These are phyloP conservation scores for Albula glossodonta DNA, from an alignment of 2,113 vertebrate genomes.

Conservation along the genomic window DNA sequence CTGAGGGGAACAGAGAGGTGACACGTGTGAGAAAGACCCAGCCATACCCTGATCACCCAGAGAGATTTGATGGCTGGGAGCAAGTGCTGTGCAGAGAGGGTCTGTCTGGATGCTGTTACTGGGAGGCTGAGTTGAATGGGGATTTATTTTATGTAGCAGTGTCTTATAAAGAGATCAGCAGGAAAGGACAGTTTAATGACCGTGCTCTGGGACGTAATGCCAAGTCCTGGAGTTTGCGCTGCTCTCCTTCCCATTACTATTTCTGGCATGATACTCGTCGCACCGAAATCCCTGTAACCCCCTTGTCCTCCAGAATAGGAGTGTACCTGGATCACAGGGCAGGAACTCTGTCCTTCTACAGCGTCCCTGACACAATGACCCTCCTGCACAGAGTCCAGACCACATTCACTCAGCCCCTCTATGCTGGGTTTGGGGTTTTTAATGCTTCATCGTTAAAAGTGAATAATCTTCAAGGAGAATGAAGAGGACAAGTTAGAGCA, in stretches of 20 bases:
- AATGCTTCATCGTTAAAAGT: no score
- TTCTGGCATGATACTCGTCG: not conserved
- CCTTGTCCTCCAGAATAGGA: constrained; percentile 28
- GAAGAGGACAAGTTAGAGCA: no score
- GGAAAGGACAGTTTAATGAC: not conserved
- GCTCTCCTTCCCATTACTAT: not conserved
- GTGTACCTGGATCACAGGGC: constrained; percentile 39
- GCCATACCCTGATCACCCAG: no score
- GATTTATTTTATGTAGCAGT: not conserved
- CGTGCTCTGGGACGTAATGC: not conserved
- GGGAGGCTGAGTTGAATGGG: not conserved
- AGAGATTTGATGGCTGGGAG: no score
- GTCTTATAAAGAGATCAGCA: not conserved
- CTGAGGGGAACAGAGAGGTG: no score
- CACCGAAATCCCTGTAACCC: not conserved
- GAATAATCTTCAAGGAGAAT: no score
- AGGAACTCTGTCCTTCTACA: constrained; percentile 45
- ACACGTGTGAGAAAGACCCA: no score
- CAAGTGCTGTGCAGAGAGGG: no score
- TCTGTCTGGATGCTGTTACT: not conserved
- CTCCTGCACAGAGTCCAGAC: constrained; percentile 36
- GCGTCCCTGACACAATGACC: constrained; percentile 40
- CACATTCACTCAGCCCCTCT: constrained; percentile 41
- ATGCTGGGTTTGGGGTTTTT: constrained; percentile 18
- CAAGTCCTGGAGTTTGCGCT: not conserved